Evolutionary conservation across 2,888 invertebrate species (phyloP), one percentile per base, ranked within the genome.

Genomic region (Latheticus oryzae): DNA sequence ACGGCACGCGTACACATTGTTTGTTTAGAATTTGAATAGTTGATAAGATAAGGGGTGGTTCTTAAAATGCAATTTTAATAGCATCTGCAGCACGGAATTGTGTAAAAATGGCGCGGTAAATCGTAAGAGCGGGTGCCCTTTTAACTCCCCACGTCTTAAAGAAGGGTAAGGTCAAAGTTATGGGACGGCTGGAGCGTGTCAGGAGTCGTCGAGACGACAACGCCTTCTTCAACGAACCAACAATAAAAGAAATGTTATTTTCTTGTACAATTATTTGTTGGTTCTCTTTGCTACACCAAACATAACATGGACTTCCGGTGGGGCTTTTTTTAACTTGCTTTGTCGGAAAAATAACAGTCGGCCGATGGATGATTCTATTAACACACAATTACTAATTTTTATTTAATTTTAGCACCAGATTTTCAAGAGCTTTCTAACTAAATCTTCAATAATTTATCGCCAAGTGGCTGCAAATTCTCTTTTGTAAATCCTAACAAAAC

Each of bases 201-300:
- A 66, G 61, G 64, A 63, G 60, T 62, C 61, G 63, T 47, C 61
- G 62, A 55, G 63, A 61, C 64, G 65, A 57, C 53, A 40, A 43
- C 58, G 48, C 35, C 48, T 32, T 32, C 45, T 33, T 32, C 30
- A 26, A 51, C 21, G 28, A 19, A 58, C 43, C 40, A 45, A 32
- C 45, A 30, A 45, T 37, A 48, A 58, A 53, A 48, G 26, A 40
- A 48, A 48, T 64, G 64, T 63, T 67, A 67, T 66, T 67, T 65
- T 66, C 61, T 66, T 65, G 53, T 60, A 58, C 63, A 64, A 64
- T 66, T 65, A 65, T 68, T 68, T 68, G 66, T 68, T 66, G 52
- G 60, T 68, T 64, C 62, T 61, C 61, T 52, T 58, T 63, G 53
- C 54, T 38, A 16, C 42, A 57, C 54, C 57, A 60, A 64, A 63